A percentile compares a stretch with the other conserved stretches of the same genome.
phyloP scores from a whole-genome alignment of 2,797 vertebrate genomes.

The Chloroceryle amazona region DNA sequence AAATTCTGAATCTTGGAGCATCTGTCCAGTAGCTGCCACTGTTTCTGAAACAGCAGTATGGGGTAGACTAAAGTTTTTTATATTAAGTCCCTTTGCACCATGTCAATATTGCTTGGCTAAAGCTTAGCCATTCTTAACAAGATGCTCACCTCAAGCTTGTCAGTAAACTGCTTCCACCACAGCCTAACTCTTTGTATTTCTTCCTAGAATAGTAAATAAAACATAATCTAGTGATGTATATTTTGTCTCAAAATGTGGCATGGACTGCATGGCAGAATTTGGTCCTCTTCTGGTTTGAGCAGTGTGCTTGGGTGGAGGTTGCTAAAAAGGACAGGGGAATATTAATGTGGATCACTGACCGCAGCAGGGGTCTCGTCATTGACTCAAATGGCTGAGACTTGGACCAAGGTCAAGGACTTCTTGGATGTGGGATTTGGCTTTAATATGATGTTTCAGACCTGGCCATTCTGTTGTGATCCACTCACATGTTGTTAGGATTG shows the following conservation, averaged over 20 bases:
- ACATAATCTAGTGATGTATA: not conserved
- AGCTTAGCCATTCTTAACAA: not conserved
- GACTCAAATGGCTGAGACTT: not conserved
- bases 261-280: not conserved
- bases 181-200: not conserved
- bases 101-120: not conserved
- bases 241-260: not conserved
- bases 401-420: not conserved
- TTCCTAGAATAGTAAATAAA: not conserved
- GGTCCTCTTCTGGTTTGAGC: not conserved
- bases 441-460: not conserved
- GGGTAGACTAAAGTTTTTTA: not conserved
- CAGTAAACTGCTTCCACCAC: not conserved
- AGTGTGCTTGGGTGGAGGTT: fast-evolving
- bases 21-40: slow-evolving; percentile 42
- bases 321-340: not conserved
- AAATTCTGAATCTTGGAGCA: slow-evolving; percentile 43
- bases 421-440: not conserved
- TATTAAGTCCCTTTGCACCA: not conserved
- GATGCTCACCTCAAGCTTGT: not conserved
- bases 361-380: not conserved
- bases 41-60: not conserved
- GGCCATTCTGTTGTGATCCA: not conserved
- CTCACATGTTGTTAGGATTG: not conserved
- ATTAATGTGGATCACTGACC: not conserved